Evolutionary conservation across 1,140 invertebrate genomes (phyloP).

Genomic region (Elymnias hypermnestra): DNA sequence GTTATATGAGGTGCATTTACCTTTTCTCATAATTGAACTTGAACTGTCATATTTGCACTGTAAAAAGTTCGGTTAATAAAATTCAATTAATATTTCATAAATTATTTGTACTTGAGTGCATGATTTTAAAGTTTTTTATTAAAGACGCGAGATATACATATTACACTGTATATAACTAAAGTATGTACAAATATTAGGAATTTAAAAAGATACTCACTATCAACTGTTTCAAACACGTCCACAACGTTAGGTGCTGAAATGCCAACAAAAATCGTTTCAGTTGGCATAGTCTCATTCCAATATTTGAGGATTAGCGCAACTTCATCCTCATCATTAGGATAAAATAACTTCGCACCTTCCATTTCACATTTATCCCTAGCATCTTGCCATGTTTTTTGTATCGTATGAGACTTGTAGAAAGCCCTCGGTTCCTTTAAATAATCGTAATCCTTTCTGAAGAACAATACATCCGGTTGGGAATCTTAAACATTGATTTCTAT

Average conservation of each 20-base stretch:
- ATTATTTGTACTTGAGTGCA: too few relatives aligned
- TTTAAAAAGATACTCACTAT: too few relatives aligned
- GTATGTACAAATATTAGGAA: too few relatives aligned
- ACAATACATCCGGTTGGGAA: slow-evolving; percentile 32
- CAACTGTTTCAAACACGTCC: slow-evolving; percentile 50
- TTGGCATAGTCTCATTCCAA: slow-evolving; percentile 42
- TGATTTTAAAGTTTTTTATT: too few relatives aligned
- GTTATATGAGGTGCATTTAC: too few relatives aligned
- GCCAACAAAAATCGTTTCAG: slow-evolving; percentile 38
- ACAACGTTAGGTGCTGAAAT: slow-evolving; percentile 40
- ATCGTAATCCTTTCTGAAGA: slow-evolving; percentile 47
- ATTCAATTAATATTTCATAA: too few relatives aligned
- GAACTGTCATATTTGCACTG: too few relatives aligned
- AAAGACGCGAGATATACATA: too few relatives aligned
- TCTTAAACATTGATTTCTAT: slow-evolving; percentile 34
- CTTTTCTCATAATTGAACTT: too few relatives aligned
- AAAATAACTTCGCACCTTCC: slow-evolving; percentile 53
- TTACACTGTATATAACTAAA: too few relatives aligned
- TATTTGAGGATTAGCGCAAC: slow-evolving; percentile 29
- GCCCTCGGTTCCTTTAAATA: slow-evolving; percentile 30
- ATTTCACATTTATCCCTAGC: slow-evolving; percentile 37
- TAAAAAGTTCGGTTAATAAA: too few relatives aligned
- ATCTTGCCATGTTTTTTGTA: slow-evolving; percentile 39
- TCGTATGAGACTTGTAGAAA: slow-evolving; percentile 56
- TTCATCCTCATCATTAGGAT: slow-evolving; percentile 42